These are phyloP conservation scores for Microctenopoma steveboyesi DNA, from an alignment of 2,797 vertebrate species.

Conservation along the genomic window DNA sequence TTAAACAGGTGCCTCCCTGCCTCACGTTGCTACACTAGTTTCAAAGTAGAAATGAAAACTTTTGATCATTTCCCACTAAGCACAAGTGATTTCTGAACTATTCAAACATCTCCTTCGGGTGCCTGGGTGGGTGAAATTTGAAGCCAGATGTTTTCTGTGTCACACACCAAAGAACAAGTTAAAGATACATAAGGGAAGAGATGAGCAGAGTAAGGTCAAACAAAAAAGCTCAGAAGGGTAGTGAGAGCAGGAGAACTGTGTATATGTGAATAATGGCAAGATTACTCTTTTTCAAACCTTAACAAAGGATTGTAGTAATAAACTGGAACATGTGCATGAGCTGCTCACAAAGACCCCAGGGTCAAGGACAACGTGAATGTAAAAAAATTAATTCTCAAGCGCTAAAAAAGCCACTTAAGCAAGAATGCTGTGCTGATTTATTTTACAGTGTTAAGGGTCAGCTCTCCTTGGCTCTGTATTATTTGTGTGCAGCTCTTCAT, in stretches of 20 bases:
- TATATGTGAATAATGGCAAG: conserved; percentile 17
- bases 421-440: conserved; percentile 92
- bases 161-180: conserved; percentile 6
- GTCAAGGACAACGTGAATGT: conserved; percentile 87
- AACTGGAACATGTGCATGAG: conserved; percentile 77
- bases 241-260: conserved; percentile 13
- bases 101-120: conserved; percentile 52
- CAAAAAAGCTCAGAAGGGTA: conserved; percentile 7
- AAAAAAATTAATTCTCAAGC: conserved; percentile 88
- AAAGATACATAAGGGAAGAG: conserved; percentile 25
- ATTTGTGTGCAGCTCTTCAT: conserved; percentile 77
- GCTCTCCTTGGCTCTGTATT: conserved; percentile 75
- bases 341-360: conserved; percentile 87
- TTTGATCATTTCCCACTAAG: conserved; percentile 33
- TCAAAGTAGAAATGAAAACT: neutral
- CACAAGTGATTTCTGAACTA: conserved; percentile 43
- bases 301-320: conserved; percentile 53
- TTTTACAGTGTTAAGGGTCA: conserved; percentile 85
- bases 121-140: conserved; percentile 26
- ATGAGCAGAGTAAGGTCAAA: neutral
- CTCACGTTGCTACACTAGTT: conserved; percentile 30
- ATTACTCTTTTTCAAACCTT: conserved; percentile 8
- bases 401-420: conserved; percentile 93
- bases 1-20: conserved; percentile 11
- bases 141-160: conserved; percentile 33